These are phyloP conservation scores for Lepidochrysops patricia DNA, from an alignment of 2,888 invertebrate species.

Conservation along the genomic window DNA sequence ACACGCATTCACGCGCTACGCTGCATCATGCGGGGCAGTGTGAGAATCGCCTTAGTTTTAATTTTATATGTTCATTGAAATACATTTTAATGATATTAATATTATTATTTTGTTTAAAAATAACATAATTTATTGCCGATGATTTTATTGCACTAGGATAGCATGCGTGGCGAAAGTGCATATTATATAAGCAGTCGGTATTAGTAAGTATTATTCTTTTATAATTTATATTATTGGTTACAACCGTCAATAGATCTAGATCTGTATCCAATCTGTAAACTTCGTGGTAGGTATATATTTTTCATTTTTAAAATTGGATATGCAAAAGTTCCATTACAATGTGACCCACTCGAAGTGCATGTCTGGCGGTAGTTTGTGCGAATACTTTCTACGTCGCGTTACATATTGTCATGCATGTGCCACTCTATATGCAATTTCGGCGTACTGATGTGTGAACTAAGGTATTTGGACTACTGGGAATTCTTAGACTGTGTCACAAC, in stretches of 20 bases:
- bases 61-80: not conserved
- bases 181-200: too few relatives aligned
- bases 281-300: too few relatives aligned
- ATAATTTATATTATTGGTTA: too few relatives aligned
- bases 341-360: not conserved
- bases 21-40: too few relatives aligned
- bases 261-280: too few relatives aligned
- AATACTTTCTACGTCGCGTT: slow-evolving; percentile 7
- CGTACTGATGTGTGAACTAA: not conserved
- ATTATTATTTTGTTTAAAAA: not conserved
- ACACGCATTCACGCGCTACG: too few relatives aligned
- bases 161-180: too few relatives aligned
- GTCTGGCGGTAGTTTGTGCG: not conserved
- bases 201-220: too few relatives aligned
- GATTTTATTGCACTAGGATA: not conserved
- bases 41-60: too few relatives aligned
- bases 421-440: not conserved
- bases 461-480: not conserved
- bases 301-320: not conserved
- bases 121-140: not conserved
- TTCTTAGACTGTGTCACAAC: not conserved
- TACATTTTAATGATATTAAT: not conserved
- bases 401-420: slow-evolving; percentile 11
- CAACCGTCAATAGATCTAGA: too few relatives aligned
- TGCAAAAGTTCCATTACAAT: not conserved